A percentile compares a stretch with the other conserved stretches of the same genome.
Conservation (phyloP, 1,140 invertebrate genomes). For the Heliconius hermathena region DNA sequence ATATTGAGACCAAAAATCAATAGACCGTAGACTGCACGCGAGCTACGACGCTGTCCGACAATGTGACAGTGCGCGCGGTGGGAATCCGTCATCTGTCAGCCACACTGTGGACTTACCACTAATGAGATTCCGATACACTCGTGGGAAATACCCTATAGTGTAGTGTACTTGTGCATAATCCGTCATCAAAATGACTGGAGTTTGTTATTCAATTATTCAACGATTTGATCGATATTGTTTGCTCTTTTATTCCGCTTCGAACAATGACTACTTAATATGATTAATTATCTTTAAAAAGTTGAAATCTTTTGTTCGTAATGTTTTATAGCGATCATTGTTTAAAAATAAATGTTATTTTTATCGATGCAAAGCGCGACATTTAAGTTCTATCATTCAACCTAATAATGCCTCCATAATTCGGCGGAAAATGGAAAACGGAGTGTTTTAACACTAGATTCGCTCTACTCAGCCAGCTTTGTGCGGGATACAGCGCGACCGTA, state of each 20-base stretch:
- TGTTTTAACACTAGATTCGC: no score
- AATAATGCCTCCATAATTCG: no score
- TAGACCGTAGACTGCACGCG: neutral
- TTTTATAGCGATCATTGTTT: constrained; percentile 1
- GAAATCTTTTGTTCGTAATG: neutral
- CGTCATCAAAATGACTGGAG: constrained; percentile 46
- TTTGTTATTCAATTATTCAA: constrained; percentile 53
- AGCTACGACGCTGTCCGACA: neutral
- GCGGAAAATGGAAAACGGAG: no score
- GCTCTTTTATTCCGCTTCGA: constrained; percentile 5
- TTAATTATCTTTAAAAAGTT: constrained; percentile 12
- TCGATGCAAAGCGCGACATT: no score
- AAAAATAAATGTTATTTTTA: neutral
- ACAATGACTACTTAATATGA: neutral
- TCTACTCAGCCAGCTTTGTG: no score
- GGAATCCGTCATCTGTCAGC: constrained; percentile 61
- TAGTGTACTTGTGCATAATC: constrained; percentile 50
- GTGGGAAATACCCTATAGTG: constrained; percentile 61
- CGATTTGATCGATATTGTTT: constrained; percentile 33
- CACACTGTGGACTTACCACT: constrained; percentile 58
- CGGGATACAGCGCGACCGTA: no score
- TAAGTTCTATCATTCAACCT: no score
- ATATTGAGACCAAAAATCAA: neutral
- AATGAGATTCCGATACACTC: constrained; percentile 69
- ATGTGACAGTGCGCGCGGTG: constrained; percentile 14